Base-by-base conservation (phyloP, 2,888 invertebrate species). In the Chorisops tibialis region DNA sequence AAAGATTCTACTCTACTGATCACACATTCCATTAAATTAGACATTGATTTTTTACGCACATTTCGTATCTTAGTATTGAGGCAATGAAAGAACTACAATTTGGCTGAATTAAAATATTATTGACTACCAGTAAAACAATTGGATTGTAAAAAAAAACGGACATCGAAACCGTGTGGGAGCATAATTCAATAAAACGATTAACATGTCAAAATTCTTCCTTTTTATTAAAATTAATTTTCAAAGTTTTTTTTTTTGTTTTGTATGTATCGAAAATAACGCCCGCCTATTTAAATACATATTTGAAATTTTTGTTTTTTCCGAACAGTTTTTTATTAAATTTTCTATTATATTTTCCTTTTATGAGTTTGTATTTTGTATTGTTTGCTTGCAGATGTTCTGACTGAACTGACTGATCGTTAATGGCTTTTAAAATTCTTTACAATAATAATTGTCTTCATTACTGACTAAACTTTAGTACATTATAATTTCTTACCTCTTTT, bases 261-360 rank as follows among this genome's bases (percentile, higher is more conserved):
- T 19, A 35, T 61, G 64, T 64, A 64, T 64, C 64, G 64, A 64
- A 64, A 64, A 64, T 64, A 64, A 64, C 49, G 59, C 59, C 52
- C 61, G 59, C 64, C 51, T 64, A 61, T 59, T 64, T 61, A 11
- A 43, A 56, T 16, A 14, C 14, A 22, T 39, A 37, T 5, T 43
- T 45, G 56, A 56, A 43, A 43, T 43, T 18, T 7, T n/a, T 48
- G 19, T 48, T 12, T 19, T 22, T 48, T n/a, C 22, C 22, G 22
- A 19, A 19, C 16, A 6, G 11, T n/a, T n/a, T 45, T 4, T 2
- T 19, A 22, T 18, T 19, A 22, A n/a, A 4, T 22, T 22, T 21
- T n/a, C 24, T 48, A 18, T 48, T 14, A 2, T 50, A 16, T 30
- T 50, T 50, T 48, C n/a, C 6, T 21, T 50, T 35, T 12, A 30